Conservation (phyloP, 2,797 vertebrate genomes). For the Acipenser ruthenus region DNA sequence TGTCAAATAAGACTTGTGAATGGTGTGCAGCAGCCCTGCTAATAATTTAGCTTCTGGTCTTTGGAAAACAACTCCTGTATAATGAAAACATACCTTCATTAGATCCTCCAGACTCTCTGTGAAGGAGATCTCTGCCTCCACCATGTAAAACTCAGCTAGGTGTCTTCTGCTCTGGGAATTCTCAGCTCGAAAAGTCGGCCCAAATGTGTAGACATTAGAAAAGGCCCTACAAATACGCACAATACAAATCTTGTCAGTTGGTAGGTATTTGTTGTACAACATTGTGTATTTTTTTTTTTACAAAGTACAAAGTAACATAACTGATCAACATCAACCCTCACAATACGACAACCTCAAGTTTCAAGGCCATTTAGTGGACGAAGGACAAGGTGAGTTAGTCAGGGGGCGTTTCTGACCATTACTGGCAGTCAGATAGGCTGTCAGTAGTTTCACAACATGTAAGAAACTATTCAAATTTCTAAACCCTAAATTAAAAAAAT, state of each 20-base stretch:
- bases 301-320: too few relatives aligned
- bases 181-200: constrained; percentile 88
- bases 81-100: constrained; percentile 61
- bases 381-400: too few relatives aligned
- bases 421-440: too few relatives aligned
- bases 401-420: too few relatives aligned
- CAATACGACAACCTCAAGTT: too few relatives aligned
- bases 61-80: neutral
- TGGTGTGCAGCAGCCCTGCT: too few relatives aligned
- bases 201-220: constrained; percentile 80
- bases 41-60: too few relatives aligned
- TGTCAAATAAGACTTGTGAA: neutral
- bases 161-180: constrained; percentile 90
- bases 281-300: neutral
- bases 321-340: too few relatives aligned
- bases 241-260: constrained; percentile 6
- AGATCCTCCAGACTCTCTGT: constrained; percentile 77
- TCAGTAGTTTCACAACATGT: too few relatives aligned
- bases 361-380: too few relatives aligned
- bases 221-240: constrained; percentile 65
- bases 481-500: too few relatives aligned
- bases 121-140: constrained; percentile 91
- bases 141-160: constrained; percentile 96
- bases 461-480: too few relatives aligned
- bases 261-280: constrained; percentile 3